Evolutionary conservation across 2,113 vertebrate genomes (phyloP).

Genomic region (Potamarius usumacintae): DNA sequence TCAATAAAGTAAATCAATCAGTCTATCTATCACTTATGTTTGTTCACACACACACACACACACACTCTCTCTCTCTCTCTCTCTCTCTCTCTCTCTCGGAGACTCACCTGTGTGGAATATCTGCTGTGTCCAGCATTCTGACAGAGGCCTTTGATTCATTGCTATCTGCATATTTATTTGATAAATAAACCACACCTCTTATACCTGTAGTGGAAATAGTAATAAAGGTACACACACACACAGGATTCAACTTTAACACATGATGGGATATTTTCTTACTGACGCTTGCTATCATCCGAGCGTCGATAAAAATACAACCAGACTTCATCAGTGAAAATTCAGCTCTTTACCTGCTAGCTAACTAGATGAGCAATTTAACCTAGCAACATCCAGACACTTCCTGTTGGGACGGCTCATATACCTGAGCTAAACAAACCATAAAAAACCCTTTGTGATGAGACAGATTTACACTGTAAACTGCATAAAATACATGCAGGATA

Average conservation of each 20-base stretch:
- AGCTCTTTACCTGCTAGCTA: too few species aligned
- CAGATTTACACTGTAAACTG: neutral
- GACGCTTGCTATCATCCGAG: neutral
- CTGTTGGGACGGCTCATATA: neutral
- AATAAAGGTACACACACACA: neutral
- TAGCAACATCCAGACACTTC: neutral
- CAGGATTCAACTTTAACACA: too few species aligned
- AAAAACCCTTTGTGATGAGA: neutral
- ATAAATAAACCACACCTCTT: constrained; percentile 89
- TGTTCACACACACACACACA: neutral
- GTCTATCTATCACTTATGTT: too few species aligned
- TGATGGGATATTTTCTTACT: neutral
- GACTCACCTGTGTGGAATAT: constrained; percentile 79
- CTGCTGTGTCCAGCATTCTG: constrained; percentile 80
- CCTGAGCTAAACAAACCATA: neutral
- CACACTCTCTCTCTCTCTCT: neutral
- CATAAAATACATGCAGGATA: neutral
- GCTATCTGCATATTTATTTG: constrained; percentile 88
- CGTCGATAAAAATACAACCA: too few species aligned
- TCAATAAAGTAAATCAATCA: too few species aligned
- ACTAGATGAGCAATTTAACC: neutral
- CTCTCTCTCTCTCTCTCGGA: neutral
- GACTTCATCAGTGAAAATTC: too few species aligned
- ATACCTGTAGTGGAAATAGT: constrained; percentile 75
- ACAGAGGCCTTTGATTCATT: constrained; percentile 83